Conservation (phyloP, 2,113 vertebrate species). For the Nicator chloris region DNA sequence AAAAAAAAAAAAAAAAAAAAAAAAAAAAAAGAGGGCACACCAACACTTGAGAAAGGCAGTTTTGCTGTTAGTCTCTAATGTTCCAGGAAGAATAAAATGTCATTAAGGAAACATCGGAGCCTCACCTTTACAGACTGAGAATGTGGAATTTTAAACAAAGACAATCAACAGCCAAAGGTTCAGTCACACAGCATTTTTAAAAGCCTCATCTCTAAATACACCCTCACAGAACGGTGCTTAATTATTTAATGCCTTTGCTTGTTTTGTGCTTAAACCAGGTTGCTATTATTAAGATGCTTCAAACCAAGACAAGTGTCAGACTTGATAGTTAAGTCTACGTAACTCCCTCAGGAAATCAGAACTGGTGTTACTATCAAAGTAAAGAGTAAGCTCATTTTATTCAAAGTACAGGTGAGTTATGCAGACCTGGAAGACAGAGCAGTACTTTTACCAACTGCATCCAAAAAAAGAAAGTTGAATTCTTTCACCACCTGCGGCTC, state of each 20-base stretch:
- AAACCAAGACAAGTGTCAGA: background rate
- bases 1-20: background rate
- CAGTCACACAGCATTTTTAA: background rate
- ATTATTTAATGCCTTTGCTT: background rate
- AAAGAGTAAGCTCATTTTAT: background rate
- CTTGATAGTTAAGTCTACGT: background rate
- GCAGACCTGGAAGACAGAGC: background rate
- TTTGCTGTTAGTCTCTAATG: background rate
- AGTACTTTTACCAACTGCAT: background rate
- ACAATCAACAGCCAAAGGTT: background rate
- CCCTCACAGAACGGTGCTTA: rapidly evolving
- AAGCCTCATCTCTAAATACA: background rate
- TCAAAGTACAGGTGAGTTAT: background rate
- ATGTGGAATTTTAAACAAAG: background rate
- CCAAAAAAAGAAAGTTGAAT: background rate
- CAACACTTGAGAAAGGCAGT: background rate
- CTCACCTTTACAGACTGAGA: background rate
- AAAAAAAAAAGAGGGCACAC: background rate
- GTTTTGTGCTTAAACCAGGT: background rate
- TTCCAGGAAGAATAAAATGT: background rate
- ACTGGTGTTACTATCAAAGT: background rate
- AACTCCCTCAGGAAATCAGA: background rate
- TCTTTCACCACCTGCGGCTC: background rate
- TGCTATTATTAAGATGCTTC: background rate
- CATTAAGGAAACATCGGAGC: background rate